phyloP scores from a whole-genome alignment of 2,113 vertebrate genomes.

The Anhinga anhinga region DNA sequence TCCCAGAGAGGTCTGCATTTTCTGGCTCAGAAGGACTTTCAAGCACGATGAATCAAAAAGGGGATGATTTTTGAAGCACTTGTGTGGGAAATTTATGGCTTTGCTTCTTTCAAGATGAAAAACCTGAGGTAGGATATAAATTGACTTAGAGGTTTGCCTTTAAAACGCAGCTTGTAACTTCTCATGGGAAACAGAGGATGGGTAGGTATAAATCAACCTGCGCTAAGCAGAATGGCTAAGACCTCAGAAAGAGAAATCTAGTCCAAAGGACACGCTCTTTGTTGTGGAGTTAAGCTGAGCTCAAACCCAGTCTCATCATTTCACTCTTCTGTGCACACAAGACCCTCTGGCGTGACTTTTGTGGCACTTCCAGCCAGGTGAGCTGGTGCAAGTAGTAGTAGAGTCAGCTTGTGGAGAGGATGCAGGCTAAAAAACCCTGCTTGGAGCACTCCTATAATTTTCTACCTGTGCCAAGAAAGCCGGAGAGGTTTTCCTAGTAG shows the following conservation, averaged over 20 bases:
- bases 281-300: neutral
- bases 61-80: neutral
- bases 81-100: neutral
- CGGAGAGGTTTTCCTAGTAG: neutral
- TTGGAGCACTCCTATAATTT: neutral
- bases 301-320: neutral
- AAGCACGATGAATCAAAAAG: constrained; percentile 15
- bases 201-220: neutral
- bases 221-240: neutral
- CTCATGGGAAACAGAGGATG: neutral
- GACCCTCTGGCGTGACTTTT: neutral
- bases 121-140: constrained; percentile 6
- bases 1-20: constrained; percentile 2
- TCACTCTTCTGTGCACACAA: neutral
- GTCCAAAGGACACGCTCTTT: neutral
- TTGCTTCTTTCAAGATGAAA: constrained; percentile 14
- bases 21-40: constrained; percentile 19
- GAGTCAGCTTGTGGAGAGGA: neutral
- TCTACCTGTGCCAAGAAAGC: neutral
- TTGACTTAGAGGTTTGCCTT: neutral
- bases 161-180: neutral
- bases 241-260: neutral
- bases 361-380: neutral
- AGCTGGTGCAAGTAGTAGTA: neutral
- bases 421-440: neutral